Evolutionary conservation across 2,113 vertebrate species (phyloP).

Genomic region (Notothenia coriiceps): DNA sequence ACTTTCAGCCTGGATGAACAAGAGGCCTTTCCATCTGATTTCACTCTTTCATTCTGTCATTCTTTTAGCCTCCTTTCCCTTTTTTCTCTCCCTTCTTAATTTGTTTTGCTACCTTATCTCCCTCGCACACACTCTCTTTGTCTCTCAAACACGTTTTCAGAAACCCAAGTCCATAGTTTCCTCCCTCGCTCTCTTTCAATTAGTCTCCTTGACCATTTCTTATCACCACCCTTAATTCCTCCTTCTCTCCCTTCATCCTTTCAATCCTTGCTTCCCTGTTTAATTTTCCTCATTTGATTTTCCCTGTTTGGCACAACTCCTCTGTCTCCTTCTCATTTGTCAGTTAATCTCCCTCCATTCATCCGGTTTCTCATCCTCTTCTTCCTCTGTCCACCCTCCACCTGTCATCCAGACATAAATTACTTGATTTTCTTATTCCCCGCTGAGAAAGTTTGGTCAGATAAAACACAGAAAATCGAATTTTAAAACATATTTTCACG

Average conservation of each 20-base stretch:
- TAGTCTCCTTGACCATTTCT: constrained; percentile 68
- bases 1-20: constrained; percentile 74
- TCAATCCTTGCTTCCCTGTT: constrained; percentile 56
- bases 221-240: constrained; percentile 70
- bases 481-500: constrained; percentile 1
- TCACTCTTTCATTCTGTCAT: constrained; percentile 66
- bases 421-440: constrained; percentile 48
- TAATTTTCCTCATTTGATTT: constrained; percentile 58
- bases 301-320: constrained; percentile 44
- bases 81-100: constrained; percentile 61
- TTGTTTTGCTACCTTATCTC: constrained; percentile 67
- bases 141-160: constrained; percentile 55
- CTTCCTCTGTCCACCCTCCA: constrained; percentile 39
- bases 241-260: constrained; percentile 47
- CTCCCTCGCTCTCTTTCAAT: constrained; percentile 72
- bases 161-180: constrained; percentile 53
- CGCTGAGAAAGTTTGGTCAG: constrained; percentile 45
- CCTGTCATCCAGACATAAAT: constrained; percentile 37
- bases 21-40: constrained; percentile 72
- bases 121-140: constrained; percentile 52
- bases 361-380: constrained; percentile 35
- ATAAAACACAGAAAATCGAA: constrained; percentile 45
- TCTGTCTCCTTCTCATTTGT: constrained; percentile 51
- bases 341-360: constrained; percentile 37
- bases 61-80: constrained; percentile 41